A percentile compares a stretch with the other conserved stretches of the same genome.
These are phyloP conservation scores for Coreoperca whiteheadi DNA, from an alignment of 2,113 vertebrate genomes.

Conservation along the genomic window DNA sequence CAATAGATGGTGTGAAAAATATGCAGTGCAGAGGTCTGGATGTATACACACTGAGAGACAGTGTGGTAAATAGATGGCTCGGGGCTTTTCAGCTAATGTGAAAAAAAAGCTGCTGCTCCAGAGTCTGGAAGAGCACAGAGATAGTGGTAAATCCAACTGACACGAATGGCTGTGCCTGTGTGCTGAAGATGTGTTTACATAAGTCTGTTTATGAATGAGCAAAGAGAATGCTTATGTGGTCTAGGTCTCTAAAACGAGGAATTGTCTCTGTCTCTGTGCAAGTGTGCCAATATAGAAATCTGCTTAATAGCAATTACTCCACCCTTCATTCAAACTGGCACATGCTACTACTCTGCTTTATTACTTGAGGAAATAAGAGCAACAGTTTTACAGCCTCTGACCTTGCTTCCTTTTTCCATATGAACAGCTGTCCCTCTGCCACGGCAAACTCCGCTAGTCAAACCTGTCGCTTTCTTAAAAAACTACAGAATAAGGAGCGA, in stretches of 20 bases:
- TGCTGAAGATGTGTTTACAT: conserved; percentile 60
- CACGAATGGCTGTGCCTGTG: conserved; percentile 37
- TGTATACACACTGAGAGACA: conserved; percentile 49
- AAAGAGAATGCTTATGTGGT: conserved; percentile 63
- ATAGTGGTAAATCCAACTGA: conserved; percentile 59
- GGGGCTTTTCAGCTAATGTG: conserved; percentile 57
- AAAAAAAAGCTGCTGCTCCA: conserved; percentile 28
- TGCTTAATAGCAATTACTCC: conserved; percentile 77
- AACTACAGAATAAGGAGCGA: conserved; percentile 52
- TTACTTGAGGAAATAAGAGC: conserved; percentile 58
- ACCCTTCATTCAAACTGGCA: conserved; percentile 76
- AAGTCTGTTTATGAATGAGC: conserved; percentile 69
- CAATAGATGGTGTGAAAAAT: conserved; percentile 57
- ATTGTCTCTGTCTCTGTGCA: conserved; percentile 21
- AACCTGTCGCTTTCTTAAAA: conserved; percentile 50
- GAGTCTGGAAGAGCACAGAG: conserved; percentile 46
- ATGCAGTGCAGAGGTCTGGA: conserved; percentile 51
- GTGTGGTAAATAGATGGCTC: conserved; percentile 62
- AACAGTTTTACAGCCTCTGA: conserved; percentile 74
- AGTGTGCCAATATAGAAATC: conserved; percentile 55
- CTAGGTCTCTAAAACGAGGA: conserved; percentile 16
- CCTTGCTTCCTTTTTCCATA: conserved; percentile 70
- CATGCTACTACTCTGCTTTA: conserved; percentile 66
- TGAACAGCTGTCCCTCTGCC: conserved; percentile 66
- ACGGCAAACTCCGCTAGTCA: conserved; percentile 60